These are phyloP conservation scores for Drosophila mauritiana DNA, from an alignment of 1,140 invertebrate genomes.

Conservation along the genomic window DNA sequence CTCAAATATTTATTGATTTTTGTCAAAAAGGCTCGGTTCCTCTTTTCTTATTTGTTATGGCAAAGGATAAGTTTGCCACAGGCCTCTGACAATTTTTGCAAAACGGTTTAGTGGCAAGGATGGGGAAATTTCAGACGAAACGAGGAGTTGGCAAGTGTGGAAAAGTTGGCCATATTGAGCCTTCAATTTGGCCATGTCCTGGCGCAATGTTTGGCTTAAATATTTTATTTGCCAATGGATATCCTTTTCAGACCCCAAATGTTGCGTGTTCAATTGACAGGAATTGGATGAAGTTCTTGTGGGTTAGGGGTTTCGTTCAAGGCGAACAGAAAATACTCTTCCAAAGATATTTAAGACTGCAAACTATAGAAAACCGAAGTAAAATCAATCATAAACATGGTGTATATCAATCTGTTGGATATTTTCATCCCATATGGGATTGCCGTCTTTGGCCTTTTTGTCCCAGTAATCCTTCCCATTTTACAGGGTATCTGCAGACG, in stretches of 20 bases:
- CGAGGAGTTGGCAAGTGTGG: conserved; percentile 12
- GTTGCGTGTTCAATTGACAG: conserved; percentile 49
- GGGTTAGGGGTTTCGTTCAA: background rate
- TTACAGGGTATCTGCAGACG: conserved; percentile 12
- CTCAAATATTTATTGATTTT: conserved; percentile 81
- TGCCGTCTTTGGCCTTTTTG: too few species aligned
- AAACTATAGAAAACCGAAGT: background rate
- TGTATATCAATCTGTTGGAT: too few species aligned
- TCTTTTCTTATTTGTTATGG: conserved; percentile 43
- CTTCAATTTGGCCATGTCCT: conserved; percentile 60
- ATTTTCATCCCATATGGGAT: too few species aligned
- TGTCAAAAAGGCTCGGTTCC: conserved; percentile 13
- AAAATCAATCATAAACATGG: background rate
- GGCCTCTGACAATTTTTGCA: conserved; percentile 65
- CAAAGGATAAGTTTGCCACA: conserved; percentile 63
- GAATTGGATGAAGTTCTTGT: conserved; percentile 31
- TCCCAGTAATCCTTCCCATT: background rate
- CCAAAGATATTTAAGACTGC: background rate
- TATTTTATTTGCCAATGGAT: conserved; percentile 67
- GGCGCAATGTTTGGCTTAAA: conserved; percentile 64
- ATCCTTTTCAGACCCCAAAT: conserved; percentile 28
- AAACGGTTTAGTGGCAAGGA: conserved; percentile 69
- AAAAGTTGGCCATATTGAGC: conserved; percentile 65
- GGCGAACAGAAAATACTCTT: conserved; percentile 26
- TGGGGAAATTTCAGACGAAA: background rate